Conservation (phyloP, 2,113 vertebrate genomes). For the Ornithorhynchus anatinus region DNA sequence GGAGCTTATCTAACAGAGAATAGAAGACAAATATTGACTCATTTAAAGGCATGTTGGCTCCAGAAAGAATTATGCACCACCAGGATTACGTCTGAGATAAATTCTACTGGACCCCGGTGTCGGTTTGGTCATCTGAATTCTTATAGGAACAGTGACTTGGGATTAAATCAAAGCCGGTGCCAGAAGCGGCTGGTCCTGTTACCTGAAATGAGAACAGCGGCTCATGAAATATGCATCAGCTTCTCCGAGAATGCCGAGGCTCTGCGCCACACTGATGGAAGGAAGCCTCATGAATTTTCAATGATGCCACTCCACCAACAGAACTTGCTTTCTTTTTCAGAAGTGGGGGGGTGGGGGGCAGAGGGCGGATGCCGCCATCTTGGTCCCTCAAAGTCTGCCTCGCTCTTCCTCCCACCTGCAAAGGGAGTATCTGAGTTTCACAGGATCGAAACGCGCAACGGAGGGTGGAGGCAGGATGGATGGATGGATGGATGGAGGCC, state of each 20-base stretch:
- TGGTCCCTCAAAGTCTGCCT: not conserved
- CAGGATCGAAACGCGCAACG: slow-evolving; percentile 11
- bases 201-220: slow-evolving; percentile 70
- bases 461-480: no score
- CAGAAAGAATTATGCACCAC: not conserved
- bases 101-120: slow-evolving; percentile 5
- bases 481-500: no score
- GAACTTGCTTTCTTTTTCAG: slow-evolving; percentile 41
- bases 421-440: not conserved
- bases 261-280: slow-evolving; percentile 71
- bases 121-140: slow-evolving; percentile 26
- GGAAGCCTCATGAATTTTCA: slow-evolving; percentile 78
- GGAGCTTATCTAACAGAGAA: slow-evolving; percentile 11
- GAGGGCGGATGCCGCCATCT: not conserved
- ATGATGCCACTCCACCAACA: slow-evolving; percentile 63
- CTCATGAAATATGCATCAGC: slow-evolving; percentile 75
- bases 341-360: slow-evolving; percentile 1
- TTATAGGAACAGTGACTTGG: slow-evolving; percentile 20
- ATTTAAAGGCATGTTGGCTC: slow-evolving; percentile 16
- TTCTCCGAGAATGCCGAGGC: slow-evolving; percentile 56
- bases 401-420: slow-evolving; percentile 13
- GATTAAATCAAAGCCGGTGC: slow-evolving; percentile 59
- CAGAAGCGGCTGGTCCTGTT: slow-evolving; percentile 61
- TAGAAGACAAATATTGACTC: not conserved
- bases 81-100: slow-evolving; percentile 8